These are phyloP conservation scores for Brachyrhaphis roseni DNA, from an alignment of 2,797 vertebrate genomes.

Conservation along the genomic window DNA sequence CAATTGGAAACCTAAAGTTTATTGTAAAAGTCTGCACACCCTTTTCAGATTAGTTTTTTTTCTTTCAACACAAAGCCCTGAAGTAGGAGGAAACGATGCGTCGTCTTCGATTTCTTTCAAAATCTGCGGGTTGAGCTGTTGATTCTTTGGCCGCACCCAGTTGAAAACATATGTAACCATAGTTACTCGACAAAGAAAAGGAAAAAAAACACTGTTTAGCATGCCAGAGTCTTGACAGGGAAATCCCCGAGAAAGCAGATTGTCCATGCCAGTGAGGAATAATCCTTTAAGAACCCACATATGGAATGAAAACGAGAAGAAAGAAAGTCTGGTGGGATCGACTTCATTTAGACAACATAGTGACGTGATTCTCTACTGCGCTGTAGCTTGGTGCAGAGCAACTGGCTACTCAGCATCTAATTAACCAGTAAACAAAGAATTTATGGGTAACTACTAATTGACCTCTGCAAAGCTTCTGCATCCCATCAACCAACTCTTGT, in stretches of 20 bases:
- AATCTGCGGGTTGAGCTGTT: not conserved
- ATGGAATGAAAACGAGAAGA: not conserved
- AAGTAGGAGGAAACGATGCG: not conserved
- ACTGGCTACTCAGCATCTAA: not conserved
- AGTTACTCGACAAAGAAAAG: not conserved
- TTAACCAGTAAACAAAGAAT: not conserved
- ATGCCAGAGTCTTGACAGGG: not conserved
- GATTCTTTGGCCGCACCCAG: not conserved
- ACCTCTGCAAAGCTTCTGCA: not conserved
- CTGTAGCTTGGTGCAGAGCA: not conserved
- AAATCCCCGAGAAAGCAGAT: slow-evolving; percentile 2
- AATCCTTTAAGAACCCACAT: not conserved
- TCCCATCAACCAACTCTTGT: not conserved
- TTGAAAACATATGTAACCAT: not conserved
- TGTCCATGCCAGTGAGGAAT: slow-evolving; percentile 6
- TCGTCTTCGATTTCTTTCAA: not conserved
- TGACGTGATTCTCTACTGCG: not conserved
- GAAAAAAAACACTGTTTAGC: not conserved
- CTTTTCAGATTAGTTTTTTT: not conserved
- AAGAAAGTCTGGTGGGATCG: not conserved
- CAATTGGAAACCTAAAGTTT: not conserved
- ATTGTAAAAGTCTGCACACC: not conserved
- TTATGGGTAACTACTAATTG: not conserved
- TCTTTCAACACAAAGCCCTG: not conserved
- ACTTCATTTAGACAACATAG: not conserved